Conservation (phyloP, 1,140 invertebrate species). For the Drosophila pseudoananassae region DNA sequence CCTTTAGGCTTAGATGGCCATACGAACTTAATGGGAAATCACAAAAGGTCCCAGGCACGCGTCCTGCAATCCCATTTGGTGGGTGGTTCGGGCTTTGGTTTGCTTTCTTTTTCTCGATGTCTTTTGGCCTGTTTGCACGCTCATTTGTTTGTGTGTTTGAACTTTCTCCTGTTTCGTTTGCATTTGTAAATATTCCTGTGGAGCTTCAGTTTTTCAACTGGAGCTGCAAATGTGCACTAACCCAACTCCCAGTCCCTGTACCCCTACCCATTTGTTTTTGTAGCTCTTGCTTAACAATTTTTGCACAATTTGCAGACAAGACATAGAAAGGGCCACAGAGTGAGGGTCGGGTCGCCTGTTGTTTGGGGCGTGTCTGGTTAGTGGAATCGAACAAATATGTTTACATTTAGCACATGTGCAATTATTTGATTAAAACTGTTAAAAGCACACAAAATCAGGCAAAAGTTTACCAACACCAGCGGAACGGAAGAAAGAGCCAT, state of each 20-base stretch:
- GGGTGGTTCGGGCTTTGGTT: neutral
- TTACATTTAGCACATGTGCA: constrained; percentile 84
- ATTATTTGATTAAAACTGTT: constrained; percentile 84
- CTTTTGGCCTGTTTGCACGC: constrained; percentile 79
- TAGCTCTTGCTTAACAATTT: constrained; percentile 60
- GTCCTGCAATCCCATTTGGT: constrained; percentile 32
- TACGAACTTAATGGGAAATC: constrained; percentile 61
- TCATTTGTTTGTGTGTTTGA: constrained; percentile 84
- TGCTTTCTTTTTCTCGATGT: constrained; percentile 39
- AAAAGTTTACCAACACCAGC: constrained; percentile 80
- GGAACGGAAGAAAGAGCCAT: constrained; percentile 19
- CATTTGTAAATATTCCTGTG: constrained; percentile 82
- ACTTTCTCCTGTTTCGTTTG: constrained; percentile 84
- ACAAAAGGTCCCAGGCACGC: constrained; percentile 55
- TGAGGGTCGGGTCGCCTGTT: constrained; percentile 45
- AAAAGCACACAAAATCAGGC: constrained; percentile 84
- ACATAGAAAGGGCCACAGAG: constrained; percentile 17
- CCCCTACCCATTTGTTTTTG: constrained; percentile 17
- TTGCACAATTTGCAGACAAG: constrained; percentile 69
- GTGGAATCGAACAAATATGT: constrained; percentile 84
- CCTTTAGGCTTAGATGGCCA: constrained; percentile 25
- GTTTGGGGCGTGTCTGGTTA: constrained; percentile 78
- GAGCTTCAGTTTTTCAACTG: constrained; percentile 43
- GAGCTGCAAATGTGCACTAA: constrained; percentile 56
- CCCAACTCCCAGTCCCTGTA: neutral